Base-by-base conservation (phyloP, 35 echinoderm and acorn worm genomes). In the Apostichopus parvimensis region DNA sequence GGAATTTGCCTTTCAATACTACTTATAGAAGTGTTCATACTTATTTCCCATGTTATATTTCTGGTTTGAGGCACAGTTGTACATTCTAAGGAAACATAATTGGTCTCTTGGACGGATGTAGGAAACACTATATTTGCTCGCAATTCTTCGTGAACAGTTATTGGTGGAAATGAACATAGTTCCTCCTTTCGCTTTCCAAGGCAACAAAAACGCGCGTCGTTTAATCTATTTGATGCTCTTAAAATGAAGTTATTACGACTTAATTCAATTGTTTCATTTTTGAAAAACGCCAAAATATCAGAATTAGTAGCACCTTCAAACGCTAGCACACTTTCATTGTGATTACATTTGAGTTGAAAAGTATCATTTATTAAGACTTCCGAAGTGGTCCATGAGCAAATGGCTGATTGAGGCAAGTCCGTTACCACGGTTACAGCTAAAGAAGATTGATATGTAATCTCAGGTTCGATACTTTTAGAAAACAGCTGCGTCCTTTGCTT, bases 311-410 rank as follows among this genome's bases (percentile, higher is more conserved):
- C 7, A n/a, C 55, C 55, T 54, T 82, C 25, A 8, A 82, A 54
- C 2, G 14, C 45, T 9, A 82, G 34, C 34, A 82, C n/a, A 11
- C 26, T 34, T 45, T 17, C 52, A 17, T 82, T 82, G 34, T 53
- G 8, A 9, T 53, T 54, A 20, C 79, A 82, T 20, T 82, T 82
- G 15, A 82, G 54, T 8, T 82, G 34, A 55, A 55, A 6, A 53
- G 11, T 4, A 53, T 82, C 79, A 82, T 82, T 54, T 8, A 82
- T 17, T 25, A 82, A 53, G 79, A 82, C 79, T 25, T 82, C 79
- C 34, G 34, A 55, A 34, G 79, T 53, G 79, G 45, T 53, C 54
- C 26, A 82, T n/a, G 54, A 13, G 79, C 79, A 82, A 13, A 18
- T 34, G 79, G 8, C 34, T 45, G 34, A 45, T 54, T 82, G 18